A percentile compares a stretch with the other conserved stretches of the same genome.
phyloP scores from a whole-genome alignment of 2,888 invertebrate genomes.

The Crepidodera aurea region DNA sequence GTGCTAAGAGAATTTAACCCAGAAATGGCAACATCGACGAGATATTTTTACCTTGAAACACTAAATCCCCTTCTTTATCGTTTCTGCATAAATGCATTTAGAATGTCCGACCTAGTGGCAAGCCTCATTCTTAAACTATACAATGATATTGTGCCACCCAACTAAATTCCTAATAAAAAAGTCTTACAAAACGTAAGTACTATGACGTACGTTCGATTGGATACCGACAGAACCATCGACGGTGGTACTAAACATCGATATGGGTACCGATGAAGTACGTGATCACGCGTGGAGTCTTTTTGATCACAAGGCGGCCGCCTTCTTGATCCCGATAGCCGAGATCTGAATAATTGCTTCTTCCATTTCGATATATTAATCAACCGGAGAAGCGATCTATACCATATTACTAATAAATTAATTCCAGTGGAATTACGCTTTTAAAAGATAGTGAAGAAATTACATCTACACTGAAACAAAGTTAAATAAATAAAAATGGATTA shows the following conservation, averaged over 20 bases:
- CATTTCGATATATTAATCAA: constrained; percentile 55
- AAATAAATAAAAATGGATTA: too few relatives aligned
- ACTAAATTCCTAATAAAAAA: not conserved
- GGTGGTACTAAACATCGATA: constrained; percentile 12
- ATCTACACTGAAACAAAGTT: not conserved
- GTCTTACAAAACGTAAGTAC: not conserved
- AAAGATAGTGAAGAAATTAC: constrained; percentile 6
- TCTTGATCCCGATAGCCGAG: constrained; percentile 38
- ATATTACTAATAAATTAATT: constrained; percentile 21
- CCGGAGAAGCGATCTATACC: constrained; percentile 26
- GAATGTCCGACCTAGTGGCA: too few relatives aligned
- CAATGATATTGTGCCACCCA: not conserved
- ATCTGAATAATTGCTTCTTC: constrained; percentile 53
- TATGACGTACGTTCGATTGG: constrained; percentile 6
- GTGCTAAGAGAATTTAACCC: too few relatives aligned
- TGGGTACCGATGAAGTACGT: constrained; percentile 47
- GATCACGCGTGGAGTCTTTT: constrained; percentile 56
- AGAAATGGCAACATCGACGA: too few relatives aligned
- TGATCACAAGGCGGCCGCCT: constrained; percentile 56
- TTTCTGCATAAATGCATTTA: too few relatives aligned
- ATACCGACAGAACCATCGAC: constrained; percentile 8
- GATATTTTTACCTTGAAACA: too few relatives aligned
- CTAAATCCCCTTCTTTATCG: too few relatives aligned
- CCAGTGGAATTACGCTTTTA: constrained; percentile 6
- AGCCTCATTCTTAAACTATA: too few relatives aligned